Base-by-base conservation (phyloP, 2,888 invertebrate species). In the Tetramorium bicarinatum region DNA sequence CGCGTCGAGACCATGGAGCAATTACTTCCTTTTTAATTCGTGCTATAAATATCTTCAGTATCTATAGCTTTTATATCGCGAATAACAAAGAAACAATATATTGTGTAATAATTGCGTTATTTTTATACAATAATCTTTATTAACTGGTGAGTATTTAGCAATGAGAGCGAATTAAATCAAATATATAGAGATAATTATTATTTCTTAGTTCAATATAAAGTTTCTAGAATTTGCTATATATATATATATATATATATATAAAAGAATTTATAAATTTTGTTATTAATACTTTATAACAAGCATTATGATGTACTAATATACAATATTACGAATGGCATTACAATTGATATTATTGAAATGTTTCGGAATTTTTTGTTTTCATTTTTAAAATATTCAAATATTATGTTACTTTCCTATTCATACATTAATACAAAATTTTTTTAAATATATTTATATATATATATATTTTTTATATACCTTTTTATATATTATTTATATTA, bases 231-330 rank as follows among this genome's bases (percentile, higher is more conserved):
- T 49, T 49, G 49, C 13, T 56, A 56, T 25, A 7, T 59, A 21
- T 25, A 25, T 54, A 11, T 41, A 41, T 41, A 41, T 9, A 41
- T 41, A 3, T 44, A 44, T 47, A 41, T 25, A 25, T 25, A 1
- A 59, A 15, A 59, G 7, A 56, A 91, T 87, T 90, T 76, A 87
- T 89, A 83, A 92, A 91, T 91, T 90, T 90, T 84, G 85, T 86
- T 89, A 87, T 92, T 90, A 82, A 72, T 80, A 81, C n/a, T 44
- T 56, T 76, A 71, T 54, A 77, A 83, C 80, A 85, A 69, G 72
- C 80, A 15, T 44, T 44, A 38, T 29, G 8, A 67, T 29, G 29
- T 67, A 11, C 6, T 11, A 29, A 67, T 67, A 18, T 47, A 9
- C 3, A 41, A 41, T 41, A 49, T 6, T 7, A n/a, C 0, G 15